phyloP scores from a whole-genome alignment of 23 tunicate genomes.

The Trididemnum nubilum region DNA sequence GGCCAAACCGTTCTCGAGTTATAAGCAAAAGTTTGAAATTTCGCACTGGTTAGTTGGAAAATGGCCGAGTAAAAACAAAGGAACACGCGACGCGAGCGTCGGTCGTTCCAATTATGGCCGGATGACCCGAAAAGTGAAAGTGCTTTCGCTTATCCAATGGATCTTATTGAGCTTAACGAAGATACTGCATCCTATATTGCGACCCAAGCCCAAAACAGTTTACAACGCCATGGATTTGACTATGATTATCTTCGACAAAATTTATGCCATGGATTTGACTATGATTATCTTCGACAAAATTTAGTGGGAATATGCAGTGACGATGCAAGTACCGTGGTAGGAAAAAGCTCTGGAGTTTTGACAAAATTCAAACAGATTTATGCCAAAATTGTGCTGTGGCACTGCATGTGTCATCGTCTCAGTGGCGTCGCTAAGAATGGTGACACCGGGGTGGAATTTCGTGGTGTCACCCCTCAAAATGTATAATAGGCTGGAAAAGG shows the following conservation, averaged over 20 bases:
- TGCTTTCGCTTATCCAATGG: background rate
- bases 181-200: background rate
- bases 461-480: no score
- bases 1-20: no score
- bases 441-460: no score
- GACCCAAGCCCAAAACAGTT: background rate
- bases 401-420: background rate
- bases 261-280: no score
- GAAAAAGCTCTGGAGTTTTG: background rate
- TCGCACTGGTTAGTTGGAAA: no score
- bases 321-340: background rate
- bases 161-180: background rate
- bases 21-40: no score
- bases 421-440: no score
- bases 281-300: background rate
- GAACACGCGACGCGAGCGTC: no score
- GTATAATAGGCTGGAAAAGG: no score
- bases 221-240: background rate
- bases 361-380: background rate
- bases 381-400: background rate
- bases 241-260: background rate
- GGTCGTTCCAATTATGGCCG: no score
- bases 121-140: background rate
- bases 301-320: background rate
- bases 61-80: no score